These are phyloP conservation scores for Plecotus auritus DNA, from an alignment of 2,113 vertebrate species.

Conservation along the genomic window DNA sequence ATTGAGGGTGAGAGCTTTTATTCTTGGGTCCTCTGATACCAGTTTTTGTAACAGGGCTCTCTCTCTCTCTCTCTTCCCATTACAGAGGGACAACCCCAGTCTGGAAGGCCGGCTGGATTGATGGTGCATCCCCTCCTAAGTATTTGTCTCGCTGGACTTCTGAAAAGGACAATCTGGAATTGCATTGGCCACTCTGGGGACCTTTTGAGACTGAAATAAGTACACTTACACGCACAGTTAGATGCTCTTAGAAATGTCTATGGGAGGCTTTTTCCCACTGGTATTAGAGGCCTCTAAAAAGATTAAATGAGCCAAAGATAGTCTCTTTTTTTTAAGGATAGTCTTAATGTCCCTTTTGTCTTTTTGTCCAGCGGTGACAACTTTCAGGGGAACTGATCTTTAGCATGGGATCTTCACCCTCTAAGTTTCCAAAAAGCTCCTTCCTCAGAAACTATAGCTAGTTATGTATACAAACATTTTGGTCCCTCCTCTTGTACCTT, in stretches of 20 bases:
- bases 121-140: not conserved
- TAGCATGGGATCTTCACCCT: not conserved
- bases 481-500: not conserved
- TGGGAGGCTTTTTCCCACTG: not conserved
- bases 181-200: not conserved
- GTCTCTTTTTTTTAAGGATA: not conserved
- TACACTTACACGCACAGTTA: too few species aligned
- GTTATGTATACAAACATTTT: not conserved
- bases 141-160: not conserved
- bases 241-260: not conserved
- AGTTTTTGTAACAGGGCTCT: not conserved
- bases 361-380: not conserved
- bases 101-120: not conserved
- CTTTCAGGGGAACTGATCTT: not conserved
- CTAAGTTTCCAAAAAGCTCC: not conserved
- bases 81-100: not conserved
- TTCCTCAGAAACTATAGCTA: not conserved
- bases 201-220: not conserved
- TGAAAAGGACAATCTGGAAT: not conserved
- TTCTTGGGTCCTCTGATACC: not conserved
- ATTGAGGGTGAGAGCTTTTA: too few species aligned
- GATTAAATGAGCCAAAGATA: not conserved
- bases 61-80: not conserved
- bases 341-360: not conserved
- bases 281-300: not conserved